Conservation (phyloP, 2,888 invertebrate species). For the Byasa hedistus region DNA sequence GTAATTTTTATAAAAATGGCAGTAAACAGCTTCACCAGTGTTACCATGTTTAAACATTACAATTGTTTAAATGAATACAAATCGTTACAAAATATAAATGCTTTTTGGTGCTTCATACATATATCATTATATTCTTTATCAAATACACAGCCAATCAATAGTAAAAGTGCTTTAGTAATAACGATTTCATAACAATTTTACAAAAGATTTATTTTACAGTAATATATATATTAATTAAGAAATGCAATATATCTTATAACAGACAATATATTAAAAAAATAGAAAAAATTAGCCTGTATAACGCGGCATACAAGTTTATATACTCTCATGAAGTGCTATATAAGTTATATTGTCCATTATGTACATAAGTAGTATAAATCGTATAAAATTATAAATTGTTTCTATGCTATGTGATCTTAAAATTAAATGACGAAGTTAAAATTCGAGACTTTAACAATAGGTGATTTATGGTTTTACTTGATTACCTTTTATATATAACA, state of each 20-base stretch:
- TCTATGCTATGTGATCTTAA: not conserved
- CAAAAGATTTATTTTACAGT: not conserved
- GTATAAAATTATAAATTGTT: not conserved
- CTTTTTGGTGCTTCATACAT: conserved; percentile 11
- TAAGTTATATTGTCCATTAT: too few species aligned
- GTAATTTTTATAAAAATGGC: conserved; percentile 20
- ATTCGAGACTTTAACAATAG: not conserved
- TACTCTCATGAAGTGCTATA: too few species aligned
- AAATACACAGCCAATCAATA: conserved; percentile 12
- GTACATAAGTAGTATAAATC: too few species aligned
- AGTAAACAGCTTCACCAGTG: conserved; percentile 10
- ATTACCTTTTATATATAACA: not conserved
- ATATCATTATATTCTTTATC: conserved; percentile 3
- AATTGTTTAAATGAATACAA: conserved; percentile 1
- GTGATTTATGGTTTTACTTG: not conserved
- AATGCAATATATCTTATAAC: too few species aligned
- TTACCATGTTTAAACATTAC: not conserved
- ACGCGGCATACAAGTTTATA: too few species aligned
- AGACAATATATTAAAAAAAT: too few species aligned
- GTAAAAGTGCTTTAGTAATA: conserved; percentile 1
- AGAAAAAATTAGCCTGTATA: too few species aligned
- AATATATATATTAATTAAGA: not conserved
- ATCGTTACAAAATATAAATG: conserved; percentile 18
- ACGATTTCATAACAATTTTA: conserved; percentile 2
- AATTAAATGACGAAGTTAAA: not conserved